Evolutionary conservation across 2,888 invertebrate species (phyloP), one percentile per base, ranked within the genome.

Genomic region (Chrysolina oricalcia): DNA sequence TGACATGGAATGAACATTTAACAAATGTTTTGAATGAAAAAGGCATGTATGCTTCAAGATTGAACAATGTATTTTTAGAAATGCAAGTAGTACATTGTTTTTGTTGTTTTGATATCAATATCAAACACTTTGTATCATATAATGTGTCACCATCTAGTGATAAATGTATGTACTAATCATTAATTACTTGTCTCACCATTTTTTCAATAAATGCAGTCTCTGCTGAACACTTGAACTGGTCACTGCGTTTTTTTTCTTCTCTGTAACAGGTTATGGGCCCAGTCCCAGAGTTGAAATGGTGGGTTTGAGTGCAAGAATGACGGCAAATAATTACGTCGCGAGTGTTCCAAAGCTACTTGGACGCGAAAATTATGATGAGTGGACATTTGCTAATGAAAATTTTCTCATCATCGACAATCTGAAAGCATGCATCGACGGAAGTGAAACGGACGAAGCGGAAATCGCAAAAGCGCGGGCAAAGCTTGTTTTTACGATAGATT

Each of bases 321-420:
- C 40, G 8, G 41, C 40, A 21, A 65, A 3, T 65, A 68, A 48
- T 68, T 46, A 46, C 43, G 27, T 79, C 23, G 70, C 83, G 19
- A 81, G 63, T 53, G 81, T 79, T 50, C 81, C 80, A 11, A 81
- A 81, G 48, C 21, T 82, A n/a, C 59, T 40, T 53, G 79, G 82
- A 11, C 71, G 78, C 19, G 78, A 80, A 48, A 80, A 81, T 40
- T 82, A 81, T 63, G 59, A 66, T 50, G 81, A 81, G 17, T 80
- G 81, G 81, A 65, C 71, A n/a, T 81, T 82, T 66, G 81, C 80
- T 15, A 79, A 59, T 27, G 81, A 82, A 63, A 82, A 82, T 75
- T 77, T 81, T 8, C 66, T 81, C 5, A 75, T 81, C 10, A 64
- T 81, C 5, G 80, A 81, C 41, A 76, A 74, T 41, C 68, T 78